phyloP scores from a whole-genome alignment of 2,888 invertebrate species.

The Ganaspis brasiliensis region DNA sequence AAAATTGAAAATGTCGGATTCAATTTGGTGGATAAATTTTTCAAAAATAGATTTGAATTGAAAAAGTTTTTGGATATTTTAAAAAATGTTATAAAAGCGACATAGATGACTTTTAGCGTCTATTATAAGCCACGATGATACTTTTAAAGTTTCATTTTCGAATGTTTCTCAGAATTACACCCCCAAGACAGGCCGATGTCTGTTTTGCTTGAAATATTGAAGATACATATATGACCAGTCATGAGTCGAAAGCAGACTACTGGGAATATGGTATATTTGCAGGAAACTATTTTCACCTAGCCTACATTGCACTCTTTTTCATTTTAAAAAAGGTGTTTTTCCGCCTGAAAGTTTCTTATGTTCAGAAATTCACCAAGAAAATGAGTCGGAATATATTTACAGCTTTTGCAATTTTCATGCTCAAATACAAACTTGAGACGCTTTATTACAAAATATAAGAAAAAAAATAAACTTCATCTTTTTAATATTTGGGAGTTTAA shows the following conservation, averaged over 20 bases:
- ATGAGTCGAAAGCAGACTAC: conserved; percentile 56
- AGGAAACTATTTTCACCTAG: conserved; percentile 12
- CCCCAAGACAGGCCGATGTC: conserved; percentile 63
- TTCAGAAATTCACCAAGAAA: neutral
- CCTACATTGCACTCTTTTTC: neutral
- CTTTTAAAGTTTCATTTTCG: conserved; percentile 51
- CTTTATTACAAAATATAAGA: too few species aligned
- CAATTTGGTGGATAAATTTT: too few species aligned
- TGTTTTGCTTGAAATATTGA: conserved; percentile 71
- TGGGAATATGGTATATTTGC: conserved; percentile 49
- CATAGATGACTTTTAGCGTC: neutral
- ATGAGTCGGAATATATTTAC: too few species aligned
- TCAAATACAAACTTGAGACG: too few species aligned
- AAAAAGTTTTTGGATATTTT: too few species aligned
- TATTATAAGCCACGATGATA: conserved; percentile 34
- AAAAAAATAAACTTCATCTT: too few species aligned
- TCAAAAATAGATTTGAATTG: too few species aligned
- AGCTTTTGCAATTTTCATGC: too few species aligned
- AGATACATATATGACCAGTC: conserved; percentile 62
- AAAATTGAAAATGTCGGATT: too few species aligned
- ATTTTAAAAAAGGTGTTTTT: neutral
- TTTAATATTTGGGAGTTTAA: too few species aligned
- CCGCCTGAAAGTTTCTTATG: neutral
- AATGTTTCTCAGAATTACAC: conserved; percentile 64
- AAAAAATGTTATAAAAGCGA: neutral